Base-by-base conservation (phyloP, 2,113 vertebrate genomes). In the Eleginops maclovinus region DNA sequence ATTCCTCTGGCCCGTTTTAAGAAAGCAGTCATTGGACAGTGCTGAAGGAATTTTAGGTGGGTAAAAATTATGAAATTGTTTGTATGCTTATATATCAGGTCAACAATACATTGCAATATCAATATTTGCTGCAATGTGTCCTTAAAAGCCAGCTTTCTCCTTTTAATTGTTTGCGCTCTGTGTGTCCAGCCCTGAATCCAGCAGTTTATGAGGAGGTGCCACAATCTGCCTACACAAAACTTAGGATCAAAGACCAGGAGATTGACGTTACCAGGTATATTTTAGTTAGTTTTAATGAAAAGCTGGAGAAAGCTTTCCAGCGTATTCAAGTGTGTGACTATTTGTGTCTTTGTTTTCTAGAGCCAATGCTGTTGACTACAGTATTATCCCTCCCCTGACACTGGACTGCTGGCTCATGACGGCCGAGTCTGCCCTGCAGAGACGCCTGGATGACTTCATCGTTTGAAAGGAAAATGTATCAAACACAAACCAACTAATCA, bases 1-100 rank as follows among this genome's bases (percentile, higher is more conserved):
- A 24, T 88, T 94, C 68, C 84, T 94, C 17, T 94, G 94, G 94
- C 93, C 92, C 0, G 86, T 61, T 55, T 19, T 94, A 14, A 84
- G 67, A 61, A 87, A 90, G 51, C 22, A 4, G 24, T 56, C 88
- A 24, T 62, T 44, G 2, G 76, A 77, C 2, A 51, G 43, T 14
- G 24, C 70, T 4, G 40, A 59, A 55, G 83, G 83, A 65, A 46
- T 86, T 40, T 70, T 86, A 61, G 75, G 83, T 86, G n/a, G 36
- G 78, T 81, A 10, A 22, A 46, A 60, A 56, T 8, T 4, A 11
- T 53, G 50, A 2, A 9, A 61, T 58, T 50, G 12, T 2, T 16
- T 50, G 14, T 21, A 7, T 53, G 14, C 53, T 72, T 67, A 44
- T 15, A 51, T 12, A 61, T 43, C 22, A 44, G 4, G 11, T 72